Evolutionary conservation across 2,113 vertebrate genomes (phyloP), one percentile per base, ranked within the genome.

Genomic region (Onychostoma macrolepis): DNA sequence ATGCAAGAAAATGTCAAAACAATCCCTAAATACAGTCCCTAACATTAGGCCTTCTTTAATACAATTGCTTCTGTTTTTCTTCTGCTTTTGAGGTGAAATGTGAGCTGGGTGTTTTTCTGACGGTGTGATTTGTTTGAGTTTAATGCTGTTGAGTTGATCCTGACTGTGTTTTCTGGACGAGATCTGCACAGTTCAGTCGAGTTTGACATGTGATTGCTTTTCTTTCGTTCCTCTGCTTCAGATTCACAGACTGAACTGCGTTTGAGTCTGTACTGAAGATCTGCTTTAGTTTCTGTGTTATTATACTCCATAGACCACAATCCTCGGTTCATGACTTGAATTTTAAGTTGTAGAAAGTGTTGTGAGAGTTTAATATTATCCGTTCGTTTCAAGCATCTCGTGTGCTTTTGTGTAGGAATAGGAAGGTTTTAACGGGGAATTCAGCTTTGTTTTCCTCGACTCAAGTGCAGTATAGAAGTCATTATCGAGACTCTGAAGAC

Each of bases 271-370:
- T 56, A 3, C 48, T 53, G 21, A 33, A 24, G 12, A 15, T 17
- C 7, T 76, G 48, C 15, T 30, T 11, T 21, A 5, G 6, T 8
- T 53, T 50, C 45, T 48, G 41, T 2, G 13, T 75, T 75, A 75
- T 19, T 78, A 33, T n/a, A n/a, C 50, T 36, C 30, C 6, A 38
- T 61, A 80, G 28, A 63, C 56, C 10, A 41, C 53, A 41, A 38
- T 80, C 69, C 69, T 72, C 11, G 17, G 28, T 61, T 80, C 58
- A 41, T 41, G 36, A 61, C 78, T 80, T 80, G 78, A 80, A 61
- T 80, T 17, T 80, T 4, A 17, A 38, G 38, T n/a, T 63, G 6
- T 63, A 41, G 33, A 26, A 41, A 41, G 56, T 58, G 56, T 58
- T 50, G 0, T n/a, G 56, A 56, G 48, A 7, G 11, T 79, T 21